Evolutionary conservation across 92 coral and sea anemone species (phyloP).

Genomic region (Zoanthus sociatus): DNA sequence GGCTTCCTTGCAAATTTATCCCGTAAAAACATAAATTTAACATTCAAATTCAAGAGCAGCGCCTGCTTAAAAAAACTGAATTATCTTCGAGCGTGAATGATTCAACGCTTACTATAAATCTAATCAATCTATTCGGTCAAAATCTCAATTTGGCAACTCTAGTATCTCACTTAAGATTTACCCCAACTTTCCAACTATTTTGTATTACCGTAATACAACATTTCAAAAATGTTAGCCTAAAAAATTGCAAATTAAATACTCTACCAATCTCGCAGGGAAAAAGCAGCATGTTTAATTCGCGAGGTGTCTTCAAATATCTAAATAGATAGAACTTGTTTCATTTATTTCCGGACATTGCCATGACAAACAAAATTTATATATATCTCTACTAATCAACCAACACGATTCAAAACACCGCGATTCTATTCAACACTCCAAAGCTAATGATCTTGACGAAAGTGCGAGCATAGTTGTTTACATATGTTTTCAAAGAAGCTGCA

Average conservation of each 20-base stretch:
- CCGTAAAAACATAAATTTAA: neutral
- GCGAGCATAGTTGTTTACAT: neutral
- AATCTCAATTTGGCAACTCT: neutral
- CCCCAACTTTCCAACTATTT: neutral
- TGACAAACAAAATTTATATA: neutral
- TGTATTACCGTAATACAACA: neutral
- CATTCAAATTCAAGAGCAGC: neutral
- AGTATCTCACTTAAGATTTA: neutral
- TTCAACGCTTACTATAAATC: neutral
- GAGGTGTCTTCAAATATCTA: neutral
- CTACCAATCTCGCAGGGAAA: neutral
- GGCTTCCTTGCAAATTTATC: neutral
- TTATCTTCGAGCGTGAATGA: neutral
- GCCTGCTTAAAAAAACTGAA: neutral
- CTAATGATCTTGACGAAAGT: neutral
- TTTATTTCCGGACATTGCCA: neutral
- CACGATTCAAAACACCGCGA: neutral
- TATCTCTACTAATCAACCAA: neutral
- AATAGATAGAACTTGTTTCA: neutral
- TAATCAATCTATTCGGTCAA: conserved; percentile 8
- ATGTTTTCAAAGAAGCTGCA: neutral
- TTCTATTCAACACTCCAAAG: neutral
- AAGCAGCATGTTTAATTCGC: neutral
- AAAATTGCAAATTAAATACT: neutral
- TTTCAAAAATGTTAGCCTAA: neutral